Evolutionary conservation across 1,140 invertebrate genomes (phyloP).

Genomic region (Atta cephalotes): DNA sequence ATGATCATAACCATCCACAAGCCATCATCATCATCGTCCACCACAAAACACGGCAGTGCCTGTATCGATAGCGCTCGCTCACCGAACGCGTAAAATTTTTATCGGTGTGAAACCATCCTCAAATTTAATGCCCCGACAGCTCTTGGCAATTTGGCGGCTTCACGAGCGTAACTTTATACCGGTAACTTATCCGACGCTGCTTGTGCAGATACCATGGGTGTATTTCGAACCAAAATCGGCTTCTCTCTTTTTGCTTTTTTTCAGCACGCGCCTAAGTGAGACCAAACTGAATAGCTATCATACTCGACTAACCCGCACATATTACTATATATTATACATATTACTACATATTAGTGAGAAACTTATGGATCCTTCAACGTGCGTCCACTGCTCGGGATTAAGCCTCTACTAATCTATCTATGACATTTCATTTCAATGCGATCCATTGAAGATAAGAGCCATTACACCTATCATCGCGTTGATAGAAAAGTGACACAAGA

Average conservation of each 20-base stretch:
- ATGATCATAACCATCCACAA: slow-evolving; percentile 63
- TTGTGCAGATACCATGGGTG: slow-evolving; percentile 54
- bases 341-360: neutral
- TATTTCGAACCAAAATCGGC: slow-evolving; percentile 48
- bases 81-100: slow-evolving; percentile 68
- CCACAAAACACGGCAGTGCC: neutral
- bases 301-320: slow-evolving; percentile 11
- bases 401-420: neutral
- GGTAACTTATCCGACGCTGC: slow-evolving; percentile 65
- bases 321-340: neutral
- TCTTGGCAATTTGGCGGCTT: slow-evolving; percentile 56
- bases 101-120: slow-evolving; percentile 60
- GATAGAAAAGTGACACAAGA: too few relatives aligned
- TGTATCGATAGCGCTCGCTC: slow-evolving; percentile 11
- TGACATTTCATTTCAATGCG: slow-evolving; percentile 2
- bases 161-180: slow-evolving; percentile 69
- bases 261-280: slow-evolving; percentile 44
- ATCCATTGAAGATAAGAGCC: slow-evolving; percentile 11
- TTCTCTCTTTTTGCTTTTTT: slow-evolving; percentile 46
- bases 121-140: slow-evolving; percentile 58
- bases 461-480: too few relatives aligned
- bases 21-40: neutral
- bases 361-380: neutral
- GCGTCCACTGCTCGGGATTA: neutral
- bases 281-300: slow-evolving; percentile 24